These are phyloP conservation scores for Monarcha castaneiventris DNA, from an alignment of 2,113 vertebrate genomes.

Conservation along the genomic window DNA sequence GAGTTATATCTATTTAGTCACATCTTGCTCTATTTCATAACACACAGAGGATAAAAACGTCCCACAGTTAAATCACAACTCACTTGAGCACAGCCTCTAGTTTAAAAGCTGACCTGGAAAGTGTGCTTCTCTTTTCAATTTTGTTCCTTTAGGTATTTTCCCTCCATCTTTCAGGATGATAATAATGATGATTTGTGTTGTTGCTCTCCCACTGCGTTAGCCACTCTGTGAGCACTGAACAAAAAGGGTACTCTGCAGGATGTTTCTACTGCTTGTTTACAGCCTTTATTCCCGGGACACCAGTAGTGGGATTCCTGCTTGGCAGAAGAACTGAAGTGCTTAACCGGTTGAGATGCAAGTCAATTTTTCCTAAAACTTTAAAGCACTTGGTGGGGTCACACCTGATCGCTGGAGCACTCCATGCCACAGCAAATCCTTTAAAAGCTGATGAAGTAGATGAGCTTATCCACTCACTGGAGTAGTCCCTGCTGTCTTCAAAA, in stretches of 20 bases:
- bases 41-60: not conserved
- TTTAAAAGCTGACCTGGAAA: constrained; percentile 31
- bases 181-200: constrained; percentile 35
- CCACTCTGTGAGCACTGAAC: not conserved
- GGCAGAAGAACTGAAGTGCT: not conserved
- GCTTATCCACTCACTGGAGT: not conserved
- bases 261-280: constrained; percentile 21
- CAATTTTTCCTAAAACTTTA: not conserved
- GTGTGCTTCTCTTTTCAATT: not conserved
- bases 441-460: not conserved
- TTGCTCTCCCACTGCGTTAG: not conserved
- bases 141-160: constrained; percentile 8
- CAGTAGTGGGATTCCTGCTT: not conserved
- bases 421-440: not conserved
- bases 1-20: not conserved
- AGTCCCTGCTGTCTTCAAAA: not conserved
- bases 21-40: not conserved
- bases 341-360: not conserved
- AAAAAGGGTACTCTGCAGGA: constrained; percentile 24
- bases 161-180: constrained; percentile 5
- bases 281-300: not conserved
- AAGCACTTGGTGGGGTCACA: not conserved
- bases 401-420: not conserved
- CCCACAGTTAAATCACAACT: not conserved
- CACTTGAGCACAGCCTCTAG: not conserved